Conservation (phyloP, 2,113 vertebrate genomes). For the Channa argus region DNA sequence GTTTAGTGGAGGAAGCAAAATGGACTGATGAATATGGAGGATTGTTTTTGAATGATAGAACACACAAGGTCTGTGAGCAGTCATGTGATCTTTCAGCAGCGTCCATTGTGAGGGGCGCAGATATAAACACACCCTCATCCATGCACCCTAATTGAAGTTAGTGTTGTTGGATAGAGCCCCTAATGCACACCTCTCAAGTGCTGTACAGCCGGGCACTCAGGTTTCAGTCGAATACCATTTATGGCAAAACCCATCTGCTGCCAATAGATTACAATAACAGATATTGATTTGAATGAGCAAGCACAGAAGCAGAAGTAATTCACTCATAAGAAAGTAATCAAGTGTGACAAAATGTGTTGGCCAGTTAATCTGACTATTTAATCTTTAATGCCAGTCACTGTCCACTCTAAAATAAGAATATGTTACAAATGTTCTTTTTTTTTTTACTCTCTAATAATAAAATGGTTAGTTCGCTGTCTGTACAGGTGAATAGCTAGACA, state of each 20-base stretch:
- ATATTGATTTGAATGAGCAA: slow-evolving; percentile 71
- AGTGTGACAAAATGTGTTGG: slow-evolving; percentile 44
- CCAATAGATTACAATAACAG: slow-evolving; percentile 72
- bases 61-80: slow-evolving; percentile 9
- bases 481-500: slow-evolving; percentile 23
- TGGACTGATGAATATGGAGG: slow-evolving; percentile 4
- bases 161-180: slow-evolving; percentile 40
- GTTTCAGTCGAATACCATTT: slow-evolving; percentile 67
- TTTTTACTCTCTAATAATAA: not conserved
- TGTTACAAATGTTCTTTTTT: not conserved
- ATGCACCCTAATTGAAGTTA: slow-evolving; percentile 50
- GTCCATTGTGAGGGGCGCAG: not conserved
- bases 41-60: slow-evolving; percentile 15
- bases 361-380: slow-evolving; percentile 61
- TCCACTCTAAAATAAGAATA: not conserved
- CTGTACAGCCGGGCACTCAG: slow-evolving; percentile 37
- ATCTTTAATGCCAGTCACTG: slow-evolving; percentile 61
- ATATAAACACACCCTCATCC: slow-evolving; percentile 4
- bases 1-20: slow-evolving; percentile 17
- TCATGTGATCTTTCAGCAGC: slow-evolving; percentile 24
- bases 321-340: slow-evolving; percentile 44
- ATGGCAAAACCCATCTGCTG: slow-evolving; percentile 70
- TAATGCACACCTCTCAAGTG: slow-evolving; percentile 47
- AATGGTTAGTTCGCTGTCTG: not conserved
- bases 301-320: slow-evolving; percentile 53